phyloP scores from a whole-genome alignment of 2,113 vertebrate genomes.

The Grammomys dolichurus region DNA sequence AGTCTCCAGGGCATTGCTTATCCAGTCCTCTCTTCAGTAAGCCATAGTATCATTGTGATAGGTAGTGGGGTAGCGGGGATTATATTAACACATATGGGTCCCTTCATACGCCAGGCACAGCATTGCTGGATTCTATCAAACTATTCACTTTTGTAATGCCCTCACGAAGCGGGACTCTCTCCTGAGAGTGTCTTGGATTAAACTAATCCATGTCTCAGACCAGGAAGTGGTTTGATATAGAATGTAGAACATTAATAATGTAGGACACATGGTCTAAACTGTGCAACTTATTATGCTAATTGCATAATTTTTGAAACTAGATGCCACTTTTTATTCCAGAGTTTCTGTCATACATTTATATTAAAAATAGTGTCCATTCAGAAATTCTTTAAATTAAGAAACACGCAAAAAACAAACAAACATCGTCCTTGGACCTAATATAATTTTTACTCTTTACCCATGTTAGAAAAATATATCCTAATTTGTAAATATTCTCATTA shows the following conservation, averaged over 20 bases:
- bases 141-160: not conserved
- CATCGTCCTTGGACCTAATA: not conserved
- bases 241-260: too few relatives aligned
- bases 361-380: slow-evolving; percentile 7
- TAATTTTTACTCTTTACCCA: not conserved
- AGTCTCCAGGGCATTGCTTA: not conserved
- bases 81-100: not conserved
- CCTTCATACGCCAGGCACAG: not conserved
- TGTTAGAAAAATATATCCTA: slow-evolving; percentile 13
- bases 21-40: not conserved
- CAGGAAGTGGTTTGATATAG: not conserved
- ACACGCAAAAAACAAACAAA: not conserved
- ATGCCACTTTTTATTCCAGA: not conserved
- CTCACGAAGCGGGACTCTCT: not conserved
- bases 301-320: not conserved
- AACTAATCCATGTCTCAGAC: not conserved
- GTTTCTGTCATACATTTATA: slow-evolving; percentile 20
- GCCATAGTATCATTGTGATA: not conserved
- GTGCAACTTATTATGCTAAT: not conserved
- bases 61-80: not conserved
- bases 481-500: slow-evolving; percentile 26
- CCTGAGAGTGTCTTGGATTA: not conserved
- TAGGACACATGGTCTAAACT: not conserved
- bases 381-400: slow-evolving; percentile 9
- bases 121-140: not conserved